Conservation (phyloP, 92 coral and sea anemone genomes). For the Porites lobata region DNA sequence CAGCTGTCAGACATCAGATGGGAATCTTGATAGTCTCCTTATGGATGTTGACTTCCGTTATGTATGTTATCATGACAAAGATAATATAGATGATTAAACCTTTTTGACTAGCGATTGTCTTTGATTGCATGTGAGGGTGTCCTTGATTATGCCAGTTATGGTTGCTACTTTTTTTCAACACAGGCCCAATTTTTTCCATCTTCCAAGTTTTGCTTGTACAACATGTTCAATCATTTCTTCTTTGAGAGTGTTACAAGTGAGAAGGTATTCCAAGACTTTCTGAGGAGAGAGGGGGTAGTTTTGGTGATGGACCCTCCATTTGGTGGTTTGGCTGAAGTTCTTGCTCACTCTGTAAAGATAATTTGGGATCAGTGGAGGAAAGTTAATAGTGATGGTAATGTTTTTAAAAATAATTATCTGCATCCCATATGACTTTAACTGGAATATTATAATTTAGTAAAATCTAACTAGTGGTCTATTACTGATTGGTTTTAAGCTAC, state of each 20-base stretch:
- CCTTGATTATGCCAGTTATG: too few species aligned
- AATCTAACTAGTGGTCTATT: too few species aligned
- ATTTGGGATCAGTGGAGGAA: slow-evolving; percentile 72
- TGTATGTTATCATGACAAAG: slow-evolving; percentile 62
- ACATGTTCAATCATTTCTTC: slow-evolving; percentile 97
- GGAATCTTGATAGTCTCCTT: slow-evolving; percentile 79
- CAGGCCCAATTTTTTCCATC: slow-evolving; percentile 88
- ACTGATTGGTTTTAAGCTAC: too few species aligned
- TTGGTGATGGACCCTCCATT: slow-evolving; percentile 96
- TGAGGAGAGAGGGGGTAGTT: slow-evolving; percentile 66
- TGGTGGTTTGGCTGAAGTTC: slow-evolving; percentile 95
- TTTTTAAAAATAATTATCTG: not conserved
- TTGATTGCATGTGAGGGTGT: too few species aligned
- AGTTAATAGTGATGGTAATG: slow-evolving; percentile 9
- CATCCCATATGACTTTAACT: not conserved
- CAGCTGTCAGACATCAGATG: slow-evolving; percentile 2
- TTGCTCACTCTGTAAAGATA: slow-evolving; percentile 73
- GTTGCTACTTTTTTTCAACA: not conserved
- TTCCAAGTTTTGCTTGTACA: slow-evolving; percentile 85
- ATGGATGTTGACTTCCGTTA: slow-evolving; percentile 95
- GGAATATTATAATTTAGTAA: too few species aligned
- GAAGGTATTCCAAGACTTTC: slow-evolving; percentile 60
- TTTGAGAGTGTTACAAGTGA: slow-evolving; percentile 68
- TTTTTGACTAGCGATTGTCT: not conserved
- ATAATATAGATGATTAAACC: too few species aligned